Percentiles rank a stretch among this genome's conserved stretches.
Evolutionary conservation across 2,888 invertebrate species (phyloP).

Genomic region (Trichogramma dendrolimi): DNA sequence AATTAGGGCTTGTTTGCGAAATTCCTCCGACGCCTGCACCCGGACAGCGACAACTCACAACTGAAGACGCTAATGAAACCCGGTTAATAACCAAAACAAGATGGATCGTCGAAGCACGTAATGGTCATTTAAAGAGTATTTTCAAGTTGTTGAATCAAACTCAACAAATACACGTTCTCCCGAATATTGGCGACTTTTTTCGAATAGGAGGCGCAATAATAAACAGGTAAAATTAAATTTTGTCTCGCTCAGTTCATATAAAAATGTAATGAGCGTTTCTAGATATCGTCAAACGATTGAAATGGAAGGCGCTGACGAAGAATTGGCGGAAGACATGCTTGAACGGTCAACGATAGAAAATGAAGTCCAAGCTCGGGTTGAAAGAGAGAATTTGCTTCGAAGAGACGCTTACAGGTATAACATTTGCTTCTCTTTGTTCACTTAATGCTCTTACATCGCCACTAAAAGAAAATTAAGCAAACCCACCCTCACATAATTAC

Average conservation of each 20-base stretch:
- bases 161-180: constrained; percentile 8
- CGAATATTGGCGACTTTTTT: constrained; percentile 18
- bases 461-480: no score
- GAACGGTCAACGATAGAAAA: no score
- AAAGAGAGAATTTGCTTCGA: no score
- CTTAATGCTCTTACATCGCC: no score
- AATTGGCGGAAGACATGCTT: no score
- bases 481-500: no score
- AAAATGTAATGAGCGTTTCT: neutral
- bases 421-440: no score
- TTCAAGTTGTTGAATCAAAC: constrained; percentile 20
- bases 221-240: constrained; percentile 9
- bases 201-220: constrained; percentile 22
- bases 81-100: constrained; percentile 21
- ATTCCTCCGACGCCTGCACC: neutral
- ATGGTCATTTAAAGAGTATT: constrained; percentile 17
- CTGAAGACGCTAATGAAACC: constrained; percentile 21
- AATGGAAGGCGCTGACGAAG: no score
- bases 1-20: no score
- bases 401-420: no score
- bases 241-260: neutral
- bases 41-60: constrained; percentile 15
- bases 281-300: no score
- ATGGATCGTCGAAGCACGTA: constrained; percentile 21
- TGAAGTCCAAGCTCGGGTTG: no score